These are phyloP conservation scores for Pteruthius melanotis DNA, from an alignment of 2,113 vertebrate genomes.

Conservation along the genomic window DNA sequence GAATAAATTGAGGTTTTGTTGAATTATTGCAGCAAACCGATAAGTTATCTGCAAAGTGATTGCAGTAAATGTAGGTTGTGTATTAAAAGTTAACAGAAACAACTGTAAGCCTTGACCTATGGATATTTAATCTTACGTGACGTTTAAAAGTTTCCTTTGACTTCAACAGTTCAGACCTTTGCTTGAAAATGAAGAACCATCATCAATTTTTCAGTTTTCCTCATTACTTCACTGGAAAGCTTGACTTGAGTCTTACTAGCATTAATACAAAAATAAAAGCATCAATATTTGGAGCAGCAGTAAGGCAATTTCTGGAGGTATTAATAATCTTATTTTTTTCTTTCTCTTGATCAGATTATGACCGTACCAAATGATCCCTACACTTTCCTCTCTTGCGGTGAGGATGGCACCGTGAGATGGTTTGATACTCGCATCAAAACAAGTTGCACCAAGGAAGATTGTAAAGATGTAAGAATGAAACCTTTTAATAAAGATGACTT, in stretches of 20 bases:
- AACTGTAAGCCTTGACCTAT: not conserved
- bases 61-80: not conserved
- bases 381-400: slow-evolving; percentile 96
- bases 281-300: no score
- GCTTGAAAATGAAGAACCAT: not conserved
- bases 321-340: not conserved
- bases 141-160: not conserved
- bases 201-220: not conserved
- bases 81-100: not conserved
- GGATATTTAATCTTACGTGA: not conserved
- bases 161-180: not conserved
- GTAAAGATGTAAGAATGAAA: slow-evolving; percentile 91
- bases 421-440: slow-evolving; percentile 96
- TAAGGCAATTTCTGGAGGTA: not conserved
- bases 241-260: not conserved
- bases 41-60: not conserved
- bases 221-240: not conserved
- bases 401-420: slow-evolving; percentile 98
- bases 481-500: slow-evolving; percentile 18
- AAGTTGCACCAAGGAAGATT: slow-evolving; percentile 97
- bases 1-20: not conserved
- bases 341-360: slow-evolving; percentile 82
- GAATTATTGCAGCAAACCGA: not conserved
- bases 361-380: slow-evolving; percentile 98
- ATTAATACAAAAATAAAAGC: no score